Evolutionary conservation across 2,113 vertebrate genomes (phyloP).

Genomic region (Gulo gulo): DNA sequence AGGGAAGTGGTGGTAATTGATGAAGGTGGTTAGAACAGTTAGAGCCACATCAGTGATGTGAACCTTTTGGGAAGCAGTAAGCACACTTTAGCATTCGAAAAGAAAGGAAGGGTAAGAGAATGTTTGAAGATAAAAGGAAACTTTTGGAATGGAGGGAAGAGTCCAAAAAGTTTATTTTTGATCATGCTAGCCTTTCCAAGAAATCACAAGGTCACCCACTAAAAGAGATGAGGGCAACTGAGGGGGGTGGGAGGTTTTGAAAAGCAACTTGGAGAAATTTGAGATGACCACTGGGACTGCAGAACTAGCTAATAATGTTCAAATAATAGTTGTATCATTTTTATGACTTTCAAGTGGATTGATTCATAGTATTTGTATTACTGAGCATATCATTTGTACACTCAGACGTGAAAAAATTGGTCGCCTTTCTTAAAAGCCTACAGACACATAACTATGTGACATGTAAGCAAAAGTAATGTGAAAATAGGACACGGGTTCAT

Average conservation of each 20-base stretch:
- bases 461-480: not conserved
- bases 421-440: constrained; percentile 5
- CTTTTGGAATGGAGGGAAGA: not conserved
- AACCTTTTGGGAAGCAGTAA: not conserved
- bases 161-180: not conserved
- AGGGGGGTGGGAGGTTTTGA: not conserved
- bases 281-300: not conserved
- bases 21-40: not conserved
- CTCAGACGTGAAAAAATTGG: not conserved
- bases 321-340: not conserved
- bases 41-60: not conserved
- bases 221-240: not conserved
- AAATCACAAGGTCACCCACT: not conserved
- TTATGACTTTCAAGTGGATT: not conserved
- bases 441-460: not conserved
- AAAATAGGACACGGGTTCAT: not conserved
- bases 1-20: not conserved
- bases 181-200: not conserved
- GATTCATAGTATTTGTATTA: not conserved
- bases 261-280: not conserved
- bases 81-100: not conserved
- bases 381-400: not conserved
- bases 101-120: not conserved
- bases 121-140: not conserved
- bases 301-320: not conserved